Evolutionary conservation across 1,140 invertebrate species (phyloP), one percentile per base, ranked within the genome.

Genomic region (Drosophila willistoni): DNA sequence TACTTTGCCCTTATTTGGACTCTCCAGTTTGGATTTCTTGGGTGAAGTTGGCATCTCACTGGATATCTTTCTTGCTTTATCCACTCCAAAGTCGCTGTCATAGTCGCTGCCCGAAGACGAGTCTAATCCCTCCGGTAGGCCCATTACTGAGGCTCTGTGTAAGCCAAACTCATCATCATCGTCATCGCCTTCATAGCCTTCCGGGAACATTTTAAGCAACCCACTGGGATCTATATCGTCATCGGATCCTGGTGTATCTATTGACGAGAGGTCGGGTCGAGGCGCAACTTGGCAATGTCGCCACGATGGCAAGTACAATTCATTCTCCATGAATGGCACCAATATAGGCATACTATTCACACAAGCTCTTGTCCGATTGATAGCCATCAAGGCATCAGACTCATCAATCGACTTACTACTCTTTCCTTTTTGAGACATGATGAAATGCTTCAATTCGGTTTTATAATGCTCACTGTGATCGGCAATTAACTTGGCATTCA

Each of bases 361-460:
- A 2, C 0, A 2, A n/a, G 14, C 0, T 9, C 2, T 19, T 10
- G 17, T 7, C 14, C 7, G n/a, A 4, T 14, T 14, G 7, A 29
- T 29, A 29, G 6, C 0, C 0, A 6, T 29, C 0, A 1, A 1
- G 29, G 6, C 29, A 4, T 25, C 0, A 25, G 3, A 25, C 3
- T 4, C 0, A 25, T 2, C 3, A 25, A 3, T 0, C 2, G 2
- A 3, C 13, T 42, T n/a, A 0, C 5, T 14, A 0, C 1, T 14
- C n/a, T 3, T 47, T 17, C 9, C 44, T 36, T 9, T 1, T 29
- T 29, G 34, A 2, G 34, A 19, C 4, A 47, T 10, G 2, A 3
- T 0, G 7, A 47, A 47, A 47, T 47, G 7, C 2, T 47, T 0
- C 44, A 51, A 0, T 12, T 51, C 17, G 17, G 10, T 12, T 12